Evolutionary conservation across 2,888 invertebrate species (phyloP).

Genomic region (Hofmannophila pseudospretella): DNA sequence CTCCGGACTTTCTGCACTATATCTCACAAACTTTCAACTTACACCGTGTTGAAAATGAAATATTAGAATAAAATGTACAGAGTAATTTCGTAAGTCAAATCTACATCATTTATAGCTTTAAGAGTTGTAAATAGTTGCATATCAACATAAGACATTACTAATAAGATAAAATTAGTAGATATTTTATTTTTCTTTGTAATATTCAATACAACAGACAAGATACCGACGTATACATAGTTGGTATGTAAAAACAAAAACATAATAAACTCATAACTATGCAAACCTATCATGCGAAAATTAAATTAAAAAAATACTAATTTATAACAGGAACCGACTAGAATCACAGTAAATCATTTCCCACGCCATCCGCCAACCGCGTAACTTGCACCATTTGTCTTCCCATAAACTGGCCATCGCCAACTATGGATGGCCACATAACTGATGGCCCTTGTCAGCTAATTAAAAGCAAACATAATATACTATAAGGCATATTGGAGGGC

Average conservation of each 20-base stretch:
- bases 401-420: constrained; percentile 27
- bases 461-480: constrained; percentile 67
- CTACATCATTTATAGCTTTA: too few relatives aligned
- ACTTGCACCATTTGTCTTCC: constrained; percentile 35
- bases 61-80: constrained; percentile 32
- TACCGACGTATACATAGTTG: too few relatives aligned
- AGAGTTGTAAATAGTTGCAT: too few relatives aligned
- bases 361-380: constrained; percentile 34
- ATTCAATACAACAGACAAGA: too few relatives aligned
- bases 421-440: constrained; percentile 37
- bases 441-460: constrained; percentile 54
- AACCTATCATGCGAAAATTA: too few relatives aligned
- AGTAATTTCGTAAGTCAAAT: too few relatives aligned
- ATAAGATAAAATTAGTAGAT: too few relatives aligned
- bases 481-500: constrained; percentile 38
- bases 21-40: constrained; percentile 53
- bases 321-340: constrained; percentile 19
- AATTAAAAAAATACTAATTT: too few relatives aligned
- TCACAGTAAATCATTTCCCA: constrained; percentile 54
- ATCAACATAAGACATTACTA: too few relatives aligned
- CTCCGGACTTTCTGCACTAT: constrained; percentile 54
- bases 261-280: too few relatives aligned
- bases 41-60: constrained; percentile 52
- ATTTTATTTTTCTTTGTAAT: too few relatives aligned
- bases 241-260: too few relatives aligned